phyloP scores from a whole-genome alignment of 1,140 invertebrate genomes.

The Zaprionus africanus region DNA sequence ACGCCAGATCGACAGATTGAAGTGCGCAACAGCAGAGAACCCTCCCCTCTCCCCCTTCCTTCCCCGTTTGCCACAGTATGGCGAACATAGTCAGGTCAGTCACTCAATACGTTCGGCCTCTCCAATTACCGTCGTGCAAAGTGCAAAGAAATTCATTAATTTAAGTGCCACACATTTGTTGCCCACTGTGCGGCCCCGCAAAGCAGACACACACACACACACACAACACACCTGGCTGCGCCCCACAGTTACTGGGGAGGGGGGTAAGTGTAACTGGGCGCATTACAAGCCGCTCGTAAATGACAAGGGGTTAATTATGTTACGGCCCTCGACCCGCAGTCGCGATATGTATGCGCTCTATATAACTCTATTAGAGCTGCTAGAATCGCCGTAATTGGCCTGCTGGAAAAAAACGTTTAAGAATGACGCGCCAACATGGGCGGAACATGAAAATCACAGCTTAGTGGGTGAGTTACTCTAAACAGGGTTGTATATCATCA shows the following conservation, averaged over 20 bases:
- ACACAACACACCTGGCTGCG: not conserved
- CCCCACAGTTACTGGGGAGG: not conserved
- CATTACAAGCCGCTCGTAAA: conserved; percentile 30
- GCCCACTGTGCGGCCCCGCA: conserved; percentile 63
- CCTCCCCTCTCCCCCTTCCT: not conserved
- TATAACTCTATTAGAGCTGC: conserved; percentile 12
- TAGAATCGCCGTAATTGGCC: not conserved
- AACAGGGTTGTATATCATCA: not conserved
- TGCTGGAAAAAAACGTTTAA: conserved; percentile 3
- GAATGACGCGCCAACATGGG: conserved; percentile 4
- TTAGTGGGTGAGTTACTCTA: not conserved
- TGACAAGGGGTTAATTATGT: conserved; percentile 29
- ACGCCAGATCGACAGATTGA: conserved; percentile 39
- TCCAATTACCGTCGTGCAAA: conserved; percentile 58
- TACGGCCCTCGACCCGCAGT: not conserved
- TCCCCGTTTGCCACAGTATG: not conserved
- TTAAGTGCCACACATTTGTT: conserved; percentile 81
- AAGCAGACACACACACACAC: not conserved
- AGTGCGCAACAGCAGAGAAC: conserved; percentile 10
- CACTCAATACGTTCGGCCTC: conserved; percentile 37
- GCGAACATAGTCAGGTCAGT: conserved; percentile 26
- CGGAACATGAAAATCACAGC: not conserved
- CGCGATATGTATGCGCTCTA: not conserved
- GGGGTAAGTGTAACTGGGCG: conserved; percentile 16
- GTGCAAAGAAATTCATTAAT: conserved; percentile 83